Conservation (phyloP, 2,888 invertebrate genomes). For the Apodemia mormo region DNA sequence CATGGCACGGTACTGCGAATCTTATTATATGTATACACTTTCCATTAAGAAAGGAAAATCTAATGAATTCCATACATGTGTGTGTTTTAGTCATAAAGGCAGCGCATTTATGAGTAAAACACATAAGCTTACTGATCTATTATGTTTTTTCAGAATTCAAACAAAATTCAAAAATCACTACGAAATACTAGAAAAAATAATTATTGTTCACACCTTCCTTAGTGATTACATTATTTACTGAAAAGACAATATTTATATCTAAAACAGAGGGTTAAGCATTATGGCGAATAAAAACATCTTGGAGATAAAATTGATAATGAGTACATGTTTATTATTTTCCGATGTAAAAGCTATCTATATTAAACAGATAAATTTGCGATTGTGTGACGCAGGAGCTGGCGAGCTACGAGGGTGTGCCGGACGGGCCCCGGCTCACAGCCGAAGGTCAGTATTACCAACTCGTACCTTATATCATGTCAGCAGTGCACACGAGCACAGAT, state of each 20-base stretch:
- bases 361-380: slow-evolving; percentile 7
- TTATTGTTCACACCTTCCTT: neutral
- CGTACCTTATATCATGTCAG: no score
- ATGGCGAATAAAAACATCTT: neutral
- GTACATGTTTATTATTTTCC: neutral
- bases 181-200: no score
- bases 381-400: slow-evolving; percentile 81
- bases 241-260: neutral
- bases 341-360: neutral
- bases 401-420: slow-evolving; percentile 83
- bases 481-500: no score
- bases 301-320: neutral
- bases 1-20: no score
- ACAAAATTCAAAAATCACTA: no score
- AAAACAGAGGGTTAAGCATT: neutral
- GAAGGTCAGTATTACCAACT: slow-evolving; percentile 56
- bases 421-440: slow-evolving; percentile 81
- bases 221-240: neutral
- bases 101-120: no score
- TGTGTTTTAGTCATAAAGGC: no score
- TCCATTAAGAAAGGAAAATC: no score
- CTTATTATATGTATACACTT: no score
- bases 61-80: no score
- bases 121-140: no score
- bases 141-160: no score